Percentiles rank a stretch among this genome's conserved stretches.
Evolutionary conservation across 2,113 vertebrate genomes (phyloP).

Genomic region (Peucedramus taeniatus): DNA sequence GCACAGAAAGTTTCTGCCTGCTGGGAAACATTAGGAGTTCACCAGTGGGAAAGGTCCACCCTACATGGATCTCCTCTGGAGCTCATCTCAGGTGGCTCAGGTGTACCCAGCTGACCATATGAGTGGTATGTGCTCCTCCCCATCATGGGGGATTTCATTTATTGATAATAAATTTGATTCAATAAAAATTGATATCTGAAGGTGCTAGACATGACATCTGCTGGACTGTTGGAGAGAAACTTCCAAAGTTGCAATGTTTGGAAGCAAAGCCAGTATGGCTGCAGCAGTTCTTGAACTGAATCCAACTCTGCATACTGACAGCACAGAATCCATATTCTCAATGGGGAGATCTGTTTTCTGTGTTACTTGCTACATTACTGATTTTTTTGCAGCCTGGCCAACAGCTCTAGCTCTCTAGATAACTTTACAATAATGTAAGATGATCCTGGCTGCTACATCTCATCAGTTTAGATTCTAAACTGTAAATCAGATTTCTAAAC

Average conservation of each 20-base stretch:
- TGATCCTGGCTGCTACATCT: neutral
- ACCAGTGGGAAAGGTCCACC: neutral
- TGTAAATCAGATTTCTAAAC: neutral
- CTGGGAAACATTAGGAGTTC: neutral
- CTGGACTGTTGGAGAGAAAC: neutral
- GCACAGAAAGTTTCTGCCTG: neutral
- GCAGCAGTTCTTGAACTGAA: constrained; percentile 2
- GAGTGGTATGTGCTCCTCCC: neutral
- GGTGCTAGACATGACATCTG: neutral
- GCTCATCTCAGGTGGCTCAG: neutral
- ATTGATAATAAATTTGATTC: no score
- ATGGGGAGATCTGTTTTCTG: neutral
- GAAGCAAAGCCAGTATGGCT: neutral
- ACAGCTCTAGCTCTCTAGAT: neutral
- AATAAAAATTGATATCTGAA: no score
- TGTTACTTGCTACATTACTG: neutral
- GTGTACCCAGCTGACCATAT: neutral
- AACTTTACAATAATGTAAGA: neutral
- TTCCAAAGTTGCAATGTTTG: neutral
- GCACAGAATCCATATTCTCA: neutral
- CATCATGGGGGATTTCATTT: neutral
- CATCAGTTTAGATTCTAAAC: neutral
- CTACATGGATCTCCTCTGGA: neutral
- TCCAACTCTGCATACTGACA: neutral
- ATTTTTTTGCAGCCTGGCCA: neutral